Base-by-base conservation (phyloP, 2,888 invertebrate species). In the Synergus umbraculus region DNA sequence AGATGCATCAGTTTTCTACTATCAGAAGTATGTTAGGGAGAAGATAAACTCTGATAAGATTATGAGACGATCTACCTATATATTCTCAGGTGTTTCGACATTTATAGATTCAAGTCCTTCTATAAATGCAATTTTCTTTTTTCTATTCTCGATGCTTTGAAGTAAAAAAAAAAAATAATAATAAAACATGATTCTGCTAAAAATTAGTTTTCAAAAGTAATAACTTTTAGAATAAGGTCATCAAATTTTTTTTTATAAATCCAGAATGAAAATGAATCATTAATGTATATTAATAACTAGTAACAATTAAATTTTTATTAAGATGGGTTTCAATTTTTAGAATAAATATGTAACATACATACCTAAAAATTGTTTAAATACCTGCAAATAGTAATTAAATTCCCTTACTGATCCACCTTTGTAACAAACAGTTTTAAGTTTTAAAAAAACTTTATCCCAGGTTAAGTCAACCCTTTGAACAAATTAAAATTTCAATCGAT, bases 11-110 rank as follows among this genome's bases (percentile, higher is more conserved):
- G 44, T 63, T 37, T 46, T 49, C 69, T 13, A 54, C 12, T 73
- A 54, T 73, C 73, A 37, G 54, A 22, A 54, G 46, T 66, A 58
- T 37, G 69, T 44, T 43, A 37, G 43, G 77, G 76, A 63, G 76
- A 78, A 87, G 90, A 90, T 89, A 90, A 85, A 85, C 79, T 78
- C 76, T 84, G 90, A 90, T 90, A 90, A 90, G 90, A 90, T 90
- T 87, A 88, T 73, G 37, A 73, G 29, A 54, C 37, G 29, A 4
- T 37, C 37, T 54, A 73, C n/a, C 54, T 37, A 73, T 37, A 49
- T 73, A 73, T 73, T 13, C 41, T 10, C 73, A 73, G 73, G 54
- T 73, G 73, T n/a, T 37, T 41, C 29, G 15, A 37, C 29, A 69
- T 49, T 69, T 69, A 5, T 69, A n/a, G 22, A 29, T 9, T 15